These are phyloP conservation scores for Gallinago paraguaiae DNA, from an alignment of 2,113 vertebrate species.

Conservation along the genomic window DNA sequence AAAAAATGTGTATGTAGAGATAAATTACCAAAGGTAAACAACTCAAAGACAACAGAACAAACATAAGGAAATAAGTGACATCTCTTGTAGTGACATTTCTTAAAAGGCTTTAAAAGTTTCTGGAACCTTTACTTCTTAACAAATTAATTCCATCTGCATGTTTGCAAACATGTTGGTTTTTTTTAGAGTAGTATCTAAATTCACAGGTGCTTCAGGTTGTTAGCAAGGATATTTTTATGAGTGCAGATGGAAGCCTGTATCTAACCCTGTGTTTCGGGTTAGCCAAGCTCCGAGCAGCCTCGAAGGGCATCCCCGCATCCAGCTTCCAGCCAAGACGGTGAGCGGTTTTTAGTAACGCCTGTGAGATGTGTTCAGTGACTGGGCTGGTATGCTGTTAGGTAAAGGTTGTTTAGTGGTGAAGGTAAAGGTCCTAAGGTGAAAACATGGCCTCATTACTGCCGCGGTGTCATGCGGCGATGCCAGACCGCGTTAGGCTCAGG, in stretches of 20 bases:
- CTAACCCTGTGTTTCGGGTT: neutral
- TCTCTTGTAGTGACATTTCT: neutral
- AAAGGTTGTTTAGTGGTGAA: neutral
- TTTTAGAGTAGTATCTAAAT: neutral
- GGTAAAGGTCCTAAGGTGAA: conserved; percentile 43
- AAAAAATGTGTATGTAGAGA: neutral
- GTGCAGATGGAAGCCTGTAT: neutral
- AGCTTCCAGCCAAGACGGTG: neutral
- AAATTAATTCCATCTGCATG: neutral
- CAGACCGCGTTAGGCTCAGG: conserved; percentile 23
- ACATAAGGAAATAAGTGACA: neutral
- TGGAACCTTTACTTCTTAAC: neutral
- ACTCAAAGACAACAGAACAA: neutral
- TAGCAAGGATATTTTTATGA: neutral
- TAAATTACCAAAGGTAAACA: neutral
- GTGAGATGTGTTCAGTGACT: neutral
- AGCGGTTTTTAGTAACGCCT: conserved; percentile 38
- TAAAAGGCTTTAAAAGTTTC: neutral
- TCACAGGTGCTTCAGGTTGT: conserved; percentile 15
- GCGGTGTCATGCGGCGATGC: neutral
- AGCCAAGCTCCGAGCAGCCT: neutral
- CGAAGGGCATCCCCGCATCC: neutral
- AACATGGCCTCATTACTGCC: conserved; percentile 33
- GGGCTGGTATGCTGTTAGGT: neutral
- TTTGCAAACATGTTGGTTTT: neutral